A percentile compares a stretch with the other conserved stretches of the same genome.
These are phyloP conservation scores for Mesocricetus auratus DNA, from an alignment of 2,113 vertebrate species.

Conservation along the genomic window DNA sequence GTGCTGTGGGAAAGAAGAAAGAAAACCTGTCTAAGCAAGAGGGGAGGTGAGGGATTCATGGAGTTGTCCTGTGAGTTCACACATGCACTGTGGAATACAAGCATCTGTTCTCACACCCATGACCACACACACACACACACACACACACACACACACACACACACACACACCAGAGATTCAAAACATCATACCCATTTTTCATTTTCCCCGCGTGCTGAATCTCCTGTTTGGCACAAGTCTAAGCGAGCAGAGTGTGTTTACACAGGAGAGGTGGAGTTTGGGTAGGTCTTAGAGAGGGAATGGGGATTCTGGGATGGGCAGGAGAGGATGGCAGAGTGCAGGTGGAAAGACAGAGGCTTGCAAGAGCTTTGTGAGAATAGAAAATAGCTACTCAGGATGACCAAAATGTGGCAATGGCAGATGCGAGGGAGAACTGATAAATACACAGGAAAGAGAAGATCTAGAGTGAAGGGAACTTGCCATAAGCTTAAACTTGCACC, in stretches of 20 bases:
- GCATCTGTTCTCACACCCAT: background rate
- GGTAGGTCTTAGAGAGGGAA: constrained; percentile 11
- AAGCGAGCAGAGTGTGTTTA: background rate
- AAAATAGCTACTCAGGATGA: background rate
- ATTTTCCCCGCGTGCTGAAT: background rate
- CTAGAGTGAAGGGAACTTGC: background rate
- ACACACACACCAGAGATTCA: background rate
- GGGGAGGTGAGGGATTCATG: no score
- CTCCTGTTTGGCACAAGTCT: background rate
- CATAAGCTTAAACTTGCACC: background rate
- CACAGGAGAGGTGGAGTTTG: background rate
- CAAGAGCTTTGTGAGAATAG: background rate
- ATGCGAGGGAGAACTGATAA: background rate
- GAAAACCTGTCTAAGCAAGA: no score
- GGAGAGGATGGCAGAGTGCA: background rate
- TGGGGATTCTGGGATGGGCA: background rate
- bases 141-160: no score
- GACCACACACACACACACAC: background rate
- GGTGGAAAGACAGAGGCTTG: background rate
- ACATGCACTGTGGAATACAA: background rate
- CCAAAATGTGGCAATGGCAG: background rate
- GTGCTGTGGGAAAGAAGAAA: background rate
- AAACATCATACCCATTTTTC: background rate
- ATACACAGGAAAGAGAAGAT: background rate
- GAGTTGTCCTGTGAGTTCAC: background rate